These are phyloP conservation scores for Centropyge bicolor DNA, from an alignment of 2,797 vertebrate species.

Conservation along the genomic window DNA sequence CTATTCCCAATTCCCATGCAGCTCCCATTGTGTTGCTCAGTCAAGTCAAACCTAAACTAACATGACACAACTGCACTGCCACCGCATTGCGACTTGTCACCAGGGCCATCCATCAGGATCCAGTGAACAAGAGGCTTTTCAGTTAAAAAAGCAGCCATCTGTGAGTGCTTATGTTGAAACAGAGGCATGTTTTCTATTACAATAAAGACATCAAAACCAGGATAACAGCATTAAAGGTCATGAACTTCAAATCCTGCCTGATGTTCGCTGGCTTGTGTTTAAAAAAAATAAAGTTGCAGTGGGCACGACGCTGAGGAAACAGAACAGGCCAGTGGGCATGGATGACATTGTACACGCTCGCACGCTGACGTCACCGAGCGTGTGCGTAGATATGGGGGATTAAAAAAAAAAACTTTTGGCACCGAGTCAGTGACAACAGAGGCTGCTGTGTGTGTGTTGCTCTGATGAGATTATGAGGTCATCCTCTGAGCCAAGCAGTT, in stretches of 20 bases:
- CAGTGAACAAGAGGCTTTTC: not conserved
- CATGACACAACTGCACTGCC: not conserved
- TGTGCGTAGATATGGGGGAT: slow-evolving; percentile 12
- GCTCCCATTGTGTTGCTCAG: not conserved
- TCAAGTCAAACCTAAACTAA: not conserved
- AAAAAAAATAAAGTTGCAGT: slow-evolving; percentile 23
- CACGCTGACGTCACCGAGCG: slow-evolving; percentile 27
- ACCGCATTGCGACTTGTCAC: not conserved
- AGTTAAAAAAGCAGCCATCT: slow-evolving; percentile 16
- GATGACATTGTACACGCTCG: slow-evolving; percentile 24
- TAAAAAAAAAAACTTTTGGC: slow-evolving; percentile 18
- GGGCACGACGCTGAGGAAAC: slow-evolving; percentile 24
- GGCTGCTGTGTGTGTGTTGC: slow-evolving; percentile 24
- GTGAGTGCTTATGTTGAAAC: not conserved
- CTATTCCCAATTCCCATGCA: not conserved
- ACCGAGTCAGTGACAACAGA: slow-evolving; percentile 15
- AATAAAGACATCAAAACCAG: slow-evolving; percentile 5
- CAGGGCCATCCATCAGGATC: not conserved
- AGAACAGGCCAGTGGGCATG: slow-evolving; percentile 41
- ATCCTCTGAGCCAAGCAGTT: not conserved
- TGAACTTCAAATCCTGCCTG: not conserved
- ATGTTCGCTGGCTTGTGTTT: slow-evolving; percentile 24
- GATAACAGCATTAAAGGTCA: slow-evolving; percentile 5
- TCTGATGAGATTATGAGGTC: slow-evolving; percentile 45
- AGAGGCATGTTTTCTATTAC: not conserved